Base-by-base conservation (phyloP, 2,888 invertebrate genomes). In the Netelia fuscicornis region DNA sequence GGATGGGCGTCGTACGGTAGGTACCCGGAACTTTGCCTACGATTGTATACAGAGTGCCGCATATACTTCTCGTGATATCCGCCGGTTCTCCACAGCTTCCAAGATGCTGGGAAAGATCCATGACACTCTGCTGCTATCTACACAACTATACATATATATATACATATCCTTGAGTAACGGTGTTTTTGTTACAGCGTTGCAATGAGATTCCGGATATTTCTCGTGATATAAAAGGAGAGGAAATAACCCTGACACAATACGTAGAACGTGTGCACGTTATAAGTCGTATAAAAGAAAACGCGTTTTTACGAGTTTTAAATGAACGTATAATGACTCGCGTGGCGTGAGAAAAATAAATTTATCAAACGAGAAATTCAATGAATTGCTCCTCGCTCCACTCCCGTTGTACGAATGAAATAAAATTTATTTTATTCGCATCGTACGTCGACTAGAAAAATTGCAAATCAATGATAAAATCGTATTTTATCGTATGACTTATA, bases 1-100 rank as follows among this genome's bases (percentile, higher is more conserved):
- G 71, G 48, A 68, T 60, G 37, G 37, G 37, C 68, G 48, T 68
- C 44, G 42, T 37, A 60, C 70, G 42, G 48, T 48, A 52, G 20
- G 37, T 78, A 48, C 60, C 72, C 52, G 56, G 62, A 78, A 84
- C 54, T 78, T 74, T 64, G 82, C 48, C 72, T 60, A 65, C 78
- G 70, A 72, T 75, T 58, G 54, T 54, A 68, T 11, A 48, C 48
- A 48, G 48, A 48, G 13, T 48, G 13, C 13, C 10, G 48, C 13
- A 48, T 48, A 48, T 48, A 48, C 25, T 9, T n/a, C 13, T 58
- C 48, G 62, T 64, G 58, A 56, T 56, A 79, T 70, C 75, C 80
- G 42, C 65, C 52, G 64, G 20, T 70, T 72, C 78, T 60, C 37
- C 17, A 65, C 25, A 76, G 23, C 75, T 72, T 83, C 30, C 56